Percentiles rank a stretch among this genome's conserved stretches.
Conservation (phyloP, 2,888 invertebrate genomes). For the Busseola fusca region DNA sequence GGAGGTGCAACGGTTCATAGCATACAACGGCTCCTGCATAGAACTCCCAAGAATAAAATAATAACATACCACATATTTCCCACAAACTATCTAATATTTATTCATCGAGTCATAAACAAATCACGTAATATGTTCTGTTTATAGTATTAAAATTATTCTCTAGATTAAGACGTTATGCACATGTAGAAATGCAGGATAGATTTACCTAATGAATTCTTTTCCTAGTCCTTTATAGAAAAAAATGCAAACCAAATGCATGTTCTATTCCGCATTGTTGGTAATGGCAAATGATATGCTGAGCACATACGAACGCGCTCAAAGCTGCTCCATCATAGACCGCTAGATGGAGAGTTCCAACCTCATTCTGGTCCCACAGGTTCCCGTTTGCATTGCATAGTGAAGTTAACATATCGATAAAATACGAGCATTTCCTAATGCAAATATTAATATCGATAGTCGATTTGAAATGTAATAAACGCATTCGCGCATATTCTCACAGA, state of each 20-base stretch:
- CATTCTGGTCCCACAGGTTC: constrained; percentile 60
- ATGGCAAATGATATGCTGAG: constrained; percentile 66
- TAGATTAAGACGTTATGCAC: constrained; percentile 49
- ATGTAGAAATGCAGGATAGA: constrained; percentile 44
- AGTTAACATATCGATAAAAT: constrained; percentile 57
- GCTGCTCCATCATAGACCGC: constrained; percentile 53
- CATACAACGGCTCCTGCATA: constrained; percentile 5
- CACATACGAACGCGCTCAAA: constrained; percentile 60
- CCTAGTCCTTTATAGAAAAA: constrained; percentile 65
- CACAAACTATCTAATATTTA: constrained; percentile 28
- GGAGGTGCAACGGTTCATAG: constrained; percentile 11
- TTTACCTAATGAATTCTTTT: constrained; percentile 58
- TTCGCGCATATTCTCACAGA: constrained; percentile 43
- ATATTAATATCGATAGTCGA: constrained; percentile 42
- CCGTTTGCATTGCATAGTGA: constrained; percentile 54
- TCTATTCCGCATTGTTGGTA: constrained; percentile 73
- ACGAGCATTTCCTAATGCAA: constrained; percentile 32
- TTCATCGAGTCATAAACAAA: constrained; percentile 46
- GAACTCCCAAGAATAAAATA: constrained; percentile 27
- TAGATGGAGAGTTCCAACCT: constrained; percentile 46
- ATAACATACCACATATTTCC: constrained; percentile 31
- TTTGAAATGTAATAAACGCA: constrained; percentile 44
- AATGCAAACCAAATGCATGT: constrained; percentile 64
- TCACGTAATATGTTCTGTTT: constrained; percentile 33
- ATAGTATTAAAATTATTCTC: constrained; percentile 28